These are phyloP conservation scores for Myotis yumanensis DNA, from an alignment of 2,113 vertebrate genomes.

Conservation along the genomic window DNA sequence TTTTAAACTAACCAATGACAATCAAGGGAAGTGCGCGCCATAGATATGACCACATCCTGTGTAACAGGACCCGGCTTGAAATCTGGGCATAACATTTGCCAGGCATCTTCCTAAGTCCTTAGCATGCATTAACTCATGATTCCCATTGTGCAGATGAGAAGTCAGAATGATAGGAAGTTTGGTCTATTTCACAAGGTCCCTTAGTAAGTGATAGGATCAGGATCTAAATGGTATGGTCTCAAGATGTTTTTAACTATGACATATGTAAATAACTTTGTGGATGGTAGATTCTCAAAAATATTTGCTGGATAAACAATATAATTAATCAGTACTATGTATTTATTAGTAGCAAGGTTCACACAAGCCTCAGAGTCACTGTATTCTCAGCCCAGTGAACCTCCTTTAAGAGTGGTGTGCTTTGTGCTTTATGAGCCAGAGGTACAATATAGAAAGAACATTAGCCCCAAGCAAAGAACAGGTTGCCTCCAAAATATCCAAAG, in stretches of 20 bases:
- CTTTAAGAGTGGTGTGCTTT: neutral
- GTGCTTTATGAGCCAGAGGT: neutral
- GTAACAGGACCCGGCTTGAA: too few relatives aligned
- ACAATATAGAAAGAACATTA: neutral
- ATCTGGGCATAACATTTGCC: too few relatives aligned
- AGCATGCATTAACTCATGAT: neutral
- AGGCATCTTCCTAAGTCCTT: neutral
- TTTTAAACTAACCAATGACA: too few relatives aligned
- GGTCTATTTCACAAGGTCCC: slow-evolving; percentile 6
- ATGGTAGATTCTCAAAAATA: neutral
- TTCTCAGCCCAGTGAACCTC: neutral
- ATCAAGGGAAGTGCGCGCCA: too few relatives aligned
- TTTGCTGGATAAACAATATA: neutral
- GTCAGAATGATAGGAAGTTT: neutral
- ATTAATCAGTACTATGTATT: neutral
- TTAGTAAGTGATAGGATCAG: neutral
- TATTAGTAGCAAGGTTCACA: neutral
- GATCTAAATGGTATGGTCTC: neutral
- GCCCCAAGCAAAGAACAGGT: neutral
- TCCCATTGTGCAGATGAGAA: neutral
- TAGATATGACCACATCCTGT: too few relatives aligned
- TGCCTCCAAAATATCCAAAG: neutral
- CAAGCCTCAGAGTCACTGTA: neutral
- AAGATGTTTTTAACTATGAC: neutral
- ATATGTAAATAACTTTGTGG: neutral